Base-by-base conservation (phyloP, 2,888 invertebrate species). In the Metellina segmentata region DNA sequence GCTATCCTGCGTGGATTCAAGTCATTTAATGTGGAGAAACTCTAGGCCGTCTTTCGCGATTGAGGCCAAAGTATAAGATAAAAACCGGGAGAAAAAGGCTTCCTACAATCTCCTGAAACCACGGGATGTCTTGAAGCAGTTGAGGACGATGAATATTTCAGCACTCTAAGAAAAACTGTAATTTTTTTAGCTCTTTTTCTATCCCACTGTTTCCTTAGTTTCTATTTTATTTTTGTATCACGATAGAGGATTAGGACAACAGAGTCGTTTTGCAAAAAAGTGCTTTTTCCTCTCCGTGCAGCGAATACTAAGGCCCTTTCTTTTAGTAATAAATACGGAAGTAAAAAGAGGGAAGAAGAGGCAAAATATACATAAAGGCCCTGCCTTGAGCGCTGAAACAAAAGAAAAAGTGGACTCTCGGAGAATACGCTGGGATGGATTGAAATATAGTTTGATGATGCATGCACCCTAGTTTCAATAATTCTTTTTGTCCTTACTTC, bases 61-160 rank as follows among this genome's bases (percentile, higher is more conserved):
- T 83, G 61, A 81, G 81, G 81, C 81, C 81, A 75, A 81, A 85
- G 81, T 90, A 83, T 72, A 85, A 85, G 81, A 90, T 85, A 85
- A 90, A 85, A 71, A 70, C 70, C 9, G 61, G 34, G 34, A 72
- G 49, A 90, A 83, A 88, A 81, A 88, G 52, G 48, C 7, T 70
- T 20, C 51, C 86, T 52, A 77, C 85, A 86, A 90, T 90, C 81
- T 90, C 85, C 53, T n/a, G 19, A 86, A 90, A 86, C 85, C 90
- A 34, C 81, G 75, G 90, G 86, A 81, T 86, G 90, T 90, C 90
- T 90, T 86, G 85, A 69, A 86, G 85, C 86, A 86, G 90, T 90
- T 85, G 90, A 81, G 81, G 70, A 75, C 90, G 85, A 90, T 90
- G 90, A 90, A 90, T 90, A 90, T 90, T 90, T 90, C 90, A 90